Base-by-base conservation (phyloP, 2,888 invertebrate species). In the Arenicola marina region DNA sequence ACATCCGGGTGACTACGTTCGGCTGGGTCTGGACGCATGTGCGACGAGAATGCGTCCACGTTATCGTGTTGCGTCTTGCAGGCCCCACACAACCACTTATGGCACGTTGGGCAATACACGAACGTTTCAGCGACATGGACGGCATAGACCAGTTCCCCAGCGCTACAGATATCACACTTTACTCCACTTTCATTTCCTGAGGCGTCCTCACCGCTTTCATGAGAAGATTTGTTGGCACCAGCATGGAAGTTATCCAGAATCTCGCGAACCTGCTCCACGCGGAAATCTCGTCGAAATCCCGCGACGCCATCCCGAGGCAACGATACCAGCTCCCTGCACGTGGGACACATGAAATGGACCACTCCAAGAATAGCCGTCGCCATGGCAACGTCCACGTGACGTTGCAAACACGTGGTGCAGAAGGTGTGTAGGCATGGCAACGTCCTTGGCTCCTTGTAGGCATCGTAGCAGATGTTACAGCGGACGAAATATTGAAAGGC, bases 371-470 rank as follows among this genome's bases (percentile, higher is more conserved):
- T 24, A 7, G 48, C 7, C 7, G 26, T 11, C 38, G 18, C 38
- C 48, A 48, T 11, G 7, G 48, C 24, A 7, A n/a, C 7, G 26
- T 24, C n/a, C 48, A 48, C 48, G 48, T 48, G 48, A 7, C 26
- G 15, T 7, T 48, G 18, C 48, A 48, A 24, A 48, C 48, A 48
- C 18, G n/a, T 48, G 18, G 48, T 48, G 24, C 48, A 48, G 48
- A 48, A 48, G 7, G 48, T 48, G 48, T 48, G 48, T 24, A 48
- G 48, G 48, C 48, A 48, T 48, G 48, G 48, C 26, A 48, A 24
- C 26, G 48, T 48, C 18, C 48, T 11, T 7, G 48, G 48, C 7
- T 11, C 48, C 7, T 11, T 48, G 18, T n/a, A 24, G 11, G 48
- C 24, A 7, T 48, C 48, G 7, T n/a, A 24, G 26, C 48, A 48